Evolutionary conservation across 1,140 invertebrate species (phyloP), one percentile per base, ranked within the genome.

Genomic region (Paramacrobiotus metropolitanus): DNA sequence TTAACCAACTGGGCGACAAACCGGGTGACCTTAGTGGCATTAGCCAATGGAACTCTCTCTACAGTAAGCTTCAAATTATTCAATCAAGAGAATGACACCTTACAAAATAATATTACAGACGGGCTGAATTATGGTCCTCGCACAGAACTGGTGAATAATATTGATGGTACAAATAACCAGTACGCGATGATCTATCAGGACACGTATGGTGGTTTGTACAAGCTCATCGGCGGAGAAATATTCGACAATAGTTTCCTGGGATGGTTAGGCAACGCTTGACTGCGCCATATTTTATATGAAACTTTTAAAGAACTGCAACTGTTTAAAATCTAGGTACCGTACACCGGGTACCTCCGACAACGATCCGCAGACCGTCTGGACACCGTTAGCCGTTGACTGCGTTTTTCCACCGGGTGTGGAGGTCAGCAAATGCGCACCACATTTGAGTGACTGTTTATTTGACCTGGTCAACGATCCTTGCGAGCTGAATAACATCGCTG

Each of bases 391-490:
- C 34, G 34, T 40, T 9, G 34, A 40, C 34, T 40, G 34, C 34
- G 9, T 9, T n/a, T 40, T 9, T 40, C 34, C 34, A n/a, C 9
- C 9, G n/a, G 34, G 34, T n/a, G n/a, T 40, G 34, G 34, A 40
- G n/a, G 34, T 40, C 9, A 9, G 9, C 9, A 40, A 40, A 40
- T 40, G 34, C 34, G 34, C 9, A 40, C 34, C 34, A n/a, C n/a
- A n/a, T 9, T 40, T 40, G n/a, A 9, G n/a, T 40, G 34, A 40
- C 34, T 92, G 88, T 68, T 75, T 92, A 1, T 88, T 85, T 68
- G 81, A 92, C 68, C 75, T 91, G 21, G 67, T 73, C 0, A 66
- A 76, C 28, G 88, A 92, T 75, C 87, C 88, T 2, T 93, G 88
- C 69, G 89, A 92, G 74, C 75, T 74, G 21, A 77, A 78, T 61